These are phyloP conservation scores for Barypeithes pellucidus DNA, from an alignment of 2,888 invertebrate species.

Conservation along the genomic window DNA sequence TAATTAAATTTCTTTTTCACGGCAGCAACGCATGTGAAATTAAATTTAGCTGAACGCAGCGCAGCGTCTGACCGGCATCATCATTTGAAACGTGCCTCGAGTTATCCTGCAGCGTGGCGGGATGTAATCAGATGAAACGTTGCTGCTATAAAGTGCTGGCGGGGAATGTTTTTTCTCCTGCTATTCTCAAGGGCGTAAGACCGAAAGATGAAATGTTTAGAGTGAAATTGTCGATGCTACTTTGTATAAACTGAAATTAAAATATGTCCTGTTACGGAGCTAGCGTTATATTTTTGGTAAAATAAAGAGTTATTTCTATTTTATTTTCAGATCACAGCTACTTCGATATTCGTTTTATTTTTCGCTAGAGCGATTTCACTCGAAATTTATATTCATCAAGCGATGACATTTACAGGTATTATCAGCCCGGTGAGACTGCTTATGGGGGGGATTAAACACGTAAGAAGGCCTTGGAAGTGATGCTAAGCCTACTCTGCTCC, in stretches of 20 bases:
- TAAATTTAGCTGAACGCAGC: slow-evolving; percentile 31
- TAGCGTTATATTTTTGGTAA: neutral
- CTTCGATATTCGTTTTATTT: too few species aligned
- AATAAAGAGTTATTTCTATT: neutral
- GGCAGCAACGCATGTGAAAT: slow-evolving; percentile 17
- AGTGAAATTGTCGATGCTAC: slow-evolving; percentile 20
- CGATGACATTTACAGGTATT: too few species aligned
- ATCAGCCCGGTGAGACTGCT: too few species aligned
- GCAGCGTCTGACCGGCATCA: slow-evolving; percentile 32
- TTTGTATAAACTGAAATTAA: neutral
- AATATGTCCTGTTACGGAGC: neutral
- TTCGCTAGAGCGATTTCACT: too few species aligned
- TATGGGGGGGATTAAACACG: too few species aligned
- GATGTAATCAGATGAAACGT: slow-evolving; percentile 36
- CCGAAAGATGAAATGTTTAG: slow-evolving; percentile 30
- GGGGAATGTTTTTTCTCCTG: slow-evolving; percentile 14
- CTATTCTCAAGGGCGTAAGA: slow-evolving; percentile 26
- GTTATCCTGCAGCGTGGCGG: slow-evolving; percentile 30
- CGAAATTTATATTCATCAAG: too few species aligned
- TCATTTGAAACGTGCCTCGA: slow-evolving; percentile 33
- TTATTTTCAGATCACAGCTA: neutral
- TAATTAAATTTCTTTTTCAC: too few species aligned
- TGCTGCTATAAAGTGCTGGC: slow-evolving; percentile 6
- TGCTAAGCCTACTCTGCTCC: too few species aligned
- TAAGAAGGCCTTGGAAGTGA: too few species aligned